Conservation (phyloP, 1,140 invertebrate species). For the Anagrus nilaparvatae region DNA sequence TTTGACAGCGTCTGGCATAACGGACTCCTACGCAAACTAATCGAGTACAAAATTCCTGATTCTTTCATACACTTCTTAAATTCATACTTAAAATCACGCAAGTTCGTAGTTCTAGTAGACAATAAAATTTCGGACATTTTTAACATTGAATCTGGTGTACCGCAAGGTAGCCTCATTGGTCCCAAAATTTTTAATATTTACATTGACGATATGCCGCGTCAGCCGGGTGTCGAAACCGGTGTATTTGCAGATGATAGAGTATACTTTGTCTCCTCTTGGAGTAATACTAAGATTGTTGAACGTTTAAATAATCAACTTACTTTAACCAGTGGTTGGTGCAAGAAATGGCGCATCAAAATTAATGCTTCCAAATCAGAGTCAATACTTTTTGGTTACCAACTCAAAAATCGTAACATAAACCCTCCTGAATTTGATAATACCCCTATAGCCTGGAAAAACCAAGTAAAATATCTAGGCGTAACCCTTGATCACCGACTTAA, state of each 20-base stretch:
- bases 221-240: not conserved
- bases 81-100: not conserved
- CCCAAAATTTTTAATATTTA: slow-evolving; percentile 12
- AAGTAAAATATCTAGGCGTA: no score
- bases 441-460: no score
- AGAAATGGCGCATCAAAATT: no score
- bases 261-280: not conserved
- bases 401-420: no score
- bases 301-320: no score
- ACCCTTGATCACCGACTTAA: no score
- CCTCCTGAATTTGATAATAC: no score
- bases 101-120: not conserved
- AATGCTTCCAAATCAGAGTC: no score
- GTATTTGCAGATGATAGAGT: slow-evolving; percentile 17
- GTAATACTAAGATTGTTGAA: not conserved
- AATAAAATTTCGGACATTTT: not conserved
- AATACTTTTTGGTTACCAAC: no score
- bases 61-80: not conserved
- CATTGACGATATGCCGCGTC: slow-evolving; percentile 14
- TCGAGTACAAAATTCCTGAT: not conserved
- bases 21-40: not conserved
- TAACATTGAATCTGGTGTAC: slow-evolving; percentile 7
- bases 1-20: not conserved
- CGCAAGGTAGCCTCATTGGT: slow-evolving; percentile 11
- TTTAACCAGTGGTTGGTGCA: no score